Conservation (phyloP, 2,797 vertebrate genomes). For the Tauraco hartlaubi region DNA sequence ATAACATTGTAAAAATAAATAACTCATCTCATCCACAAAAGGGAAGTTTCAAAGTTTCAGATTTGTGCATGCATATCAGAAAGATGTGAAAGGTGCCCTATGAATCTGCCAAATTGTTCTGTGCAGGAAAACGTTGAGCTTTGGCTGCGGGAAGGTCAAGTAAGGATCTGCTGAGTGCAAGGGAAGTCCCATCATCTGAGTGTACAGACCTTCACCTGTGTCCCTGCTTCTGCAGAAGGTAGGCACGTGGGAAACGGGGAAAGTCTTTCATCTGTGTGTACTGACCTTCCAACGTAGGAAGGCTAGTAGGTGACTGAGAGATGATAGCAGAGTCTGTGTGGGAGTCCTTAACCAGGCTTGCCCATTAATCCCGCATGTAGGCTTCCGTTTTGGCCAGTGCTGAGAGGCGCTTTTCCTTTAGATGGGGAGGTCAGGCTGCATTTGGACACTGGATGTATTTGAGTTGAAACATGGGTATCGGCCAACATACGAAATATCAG, state of each 20-base stretch:
- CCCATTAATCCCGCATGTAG: background rate
- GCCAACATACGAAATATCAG: background rate
- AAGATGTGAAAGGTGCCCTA: background rate
- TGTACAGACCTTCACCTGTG: fast-evolving
- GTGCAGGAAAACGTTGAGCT: background rate
- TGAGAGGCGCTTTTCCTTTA: background rate
- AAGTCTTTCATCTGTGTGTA: background rate
- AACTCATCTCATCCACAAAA: background rate
- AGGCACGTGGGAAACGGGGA: background rate
- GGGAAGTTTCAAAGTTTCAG: background rate
- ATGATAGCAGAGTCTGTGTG: background rate
- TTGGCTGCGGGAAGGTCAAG: fast-evolving
- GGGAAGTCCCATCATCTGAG: background rate
- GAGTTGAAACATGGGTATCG: background rate
- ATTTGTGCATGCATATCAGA: background rate
- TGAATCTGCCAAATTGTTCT: background rate
- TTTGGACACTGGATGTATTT: background rate
- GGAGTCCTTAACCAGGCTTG: background rate
- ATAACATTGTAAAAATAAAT: background rate
- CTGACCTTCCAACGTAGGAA: fast-evolving
- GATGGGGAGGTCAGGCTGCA: background rate
- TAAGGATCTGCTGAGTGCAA: background rate
- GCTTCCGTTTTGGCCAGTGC: background rate
- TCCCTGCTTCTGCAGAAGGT: background rate
- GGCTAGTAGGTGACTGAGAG: background rate